A percentile compares a stretch with the other conserved stretches of the same genome.
These are phyloP conservation scores for Lithobates sylvaticus DNA, from an alignment of 2,797 vertebrate genomes.

Conservation along the genomic window DNA sequence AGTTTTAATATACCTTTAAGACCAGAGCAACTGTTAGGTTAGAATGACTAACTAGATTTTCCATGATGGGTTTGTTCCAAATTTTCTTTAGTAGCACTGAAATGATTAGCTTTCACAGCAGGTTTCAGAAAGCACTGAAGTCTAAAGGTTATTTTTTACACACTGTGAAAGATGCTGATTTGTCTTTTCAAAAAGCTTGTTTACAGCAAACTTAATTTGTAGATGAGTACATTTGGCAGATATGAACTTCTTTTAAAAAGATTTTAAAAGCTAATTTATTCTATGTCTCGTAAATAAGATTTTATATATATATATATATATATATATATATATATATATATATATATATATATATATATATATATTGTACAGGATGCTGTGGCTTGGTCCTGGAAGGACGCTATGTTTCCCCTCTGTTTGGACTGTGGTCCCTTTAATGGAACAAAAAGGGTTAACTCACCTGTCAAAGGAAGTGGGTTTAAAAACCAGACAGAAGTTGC, in stretches of 20 bases:
- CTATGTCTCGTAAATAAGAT: not conserved
- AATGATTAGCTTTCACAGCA: constrained; percentile 33
- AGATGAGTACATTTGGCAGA: not conserved
- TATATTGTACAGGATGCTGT: no score
- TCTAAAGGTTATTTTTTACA: constrained; percentile 44
- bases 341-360: no score
- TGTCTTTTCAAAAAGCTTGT: constrained; percentile 6
- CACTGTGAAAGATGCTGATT: constrained; percentile 18
- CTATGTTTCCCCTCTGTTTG: no score
- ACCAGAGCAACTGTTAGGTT: not conserved
- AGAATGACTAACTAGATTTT: not conserved
- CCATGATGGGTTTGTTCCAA: not conserved
- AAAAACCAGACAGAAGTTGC: no score
- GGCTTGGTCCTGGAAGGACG: no score
- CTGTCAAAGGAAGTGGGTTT: no score
- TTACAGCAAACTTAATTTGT: not conserved
- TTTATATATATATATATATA: not conserved
- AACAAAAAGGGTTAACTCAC: no score
- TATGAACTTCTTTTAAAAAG: not conserved
- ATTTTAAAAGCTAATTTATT: not conserved
- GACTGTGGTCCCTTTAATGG: no score
- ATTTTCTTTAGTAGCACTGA: not conserved
- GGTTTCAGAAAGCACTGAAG: constrained; percentile 13
- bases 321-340: no score
- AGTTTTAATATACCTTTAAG: not conserved